Conservation (phyloP, 1,140 invertebrate genomes). For the Sarcophaga bullata region DNA sequence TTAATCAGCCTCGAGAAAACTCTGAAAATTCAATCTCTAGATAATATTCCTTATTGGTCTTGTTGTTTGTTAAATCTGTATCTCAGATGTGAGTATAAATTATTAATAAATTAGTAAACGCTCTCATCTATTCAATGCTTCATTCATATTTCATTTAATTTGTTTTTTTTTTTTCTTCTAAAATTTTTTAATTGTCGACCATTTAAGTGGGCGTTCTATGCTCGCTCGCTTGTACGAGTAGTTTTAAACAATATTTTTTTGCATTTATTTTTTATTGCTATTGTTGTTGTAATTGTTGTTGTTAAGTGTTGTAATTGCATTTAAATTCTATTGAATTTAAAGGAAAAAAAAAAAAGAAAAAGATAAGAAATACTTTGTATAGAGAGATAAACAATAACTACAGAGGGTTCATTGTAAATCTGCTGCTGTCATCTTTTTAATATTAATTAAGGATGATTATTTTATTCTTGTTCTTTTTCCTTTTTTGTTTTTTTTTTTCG, state of each 20-base stretch:
- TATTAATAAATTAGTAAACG: too few species aligned
- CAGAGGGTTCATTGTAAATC: too few species aligned
- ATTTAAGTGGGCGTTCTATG: constrained; percentile 35
- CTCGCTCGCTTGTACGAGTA: not conserved
- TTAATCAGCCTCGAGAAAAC: too few species aligned
- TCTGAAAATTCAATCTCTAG: too few species aligned
- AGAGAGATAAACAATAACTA: not conserved
- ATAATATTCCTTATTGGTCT: too few species aligned
- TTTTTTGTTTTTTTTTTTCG: too few species aligned
- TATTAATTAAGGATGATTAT: not conserved
- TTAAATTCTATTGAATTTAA: constrained; percentile 39
- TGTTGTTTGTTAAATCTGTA: too few species aligned
- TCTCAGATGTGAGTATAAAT: too few species aligned
- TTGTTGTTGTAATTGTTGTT: not conserved
- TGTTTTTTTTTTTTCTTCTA: not conserved
- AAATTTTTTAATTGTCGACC: constrained; percentile 23
- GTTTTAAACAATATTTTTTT: not conserved
- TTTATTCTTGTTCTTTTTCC: too few species aligned
- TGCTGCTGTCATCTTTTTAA: not conserved
- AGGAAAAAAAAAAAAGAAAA: not conserved
- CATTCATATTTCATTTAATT: not conserved
- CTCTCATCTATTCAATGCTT: not conserved
- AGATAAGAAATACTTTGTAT: not conserved
- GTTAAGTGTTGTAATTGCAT: constrained; percentile 33
- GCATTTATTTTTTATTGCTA: not conserved